phyloP scores from a whole-genome alignment of 2,888 invertebrate species.

The Euphydryas editha region DNA sequence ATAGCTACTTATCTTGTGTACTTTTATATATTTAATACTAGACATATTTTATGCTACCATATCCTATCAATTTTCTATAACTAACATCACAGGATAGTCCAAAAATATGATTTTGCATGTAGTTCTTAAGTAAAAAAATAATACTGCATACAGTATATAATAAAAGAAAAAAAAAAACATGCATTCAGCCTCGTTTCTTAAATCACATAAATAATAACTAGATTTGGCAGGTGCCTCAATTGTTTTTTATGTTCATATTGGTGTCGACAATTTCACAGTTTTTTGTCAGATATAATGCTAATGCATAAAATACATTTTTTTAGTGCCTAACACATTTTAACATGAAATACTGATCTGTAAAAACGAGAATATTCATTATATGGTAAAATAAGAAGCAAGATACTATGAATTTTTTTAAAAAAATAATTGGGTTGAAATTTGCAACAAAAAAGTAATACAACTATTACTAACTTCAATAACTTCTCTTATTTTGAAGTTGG shows the following conservation, averaged over 20 bases:
- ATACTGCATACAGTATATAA: slow-evolving; percentile 30
- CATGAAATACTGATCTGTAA: no score
- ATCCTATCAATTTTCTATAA: slow-evolving; percentile 29
- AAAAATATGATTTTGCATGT: slow-evolving; percentile 27
- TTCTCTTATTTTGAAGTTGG: not conserved
- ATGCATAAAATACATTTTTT: no score
- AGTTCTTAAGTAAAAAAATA: slow-evolving; percentile 22
- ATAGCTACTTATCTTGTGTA: not conserved
- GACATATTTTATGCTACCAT: slow-evolving; percentile 20
- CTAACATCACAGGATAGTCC: slow-evolving; percentile 40
- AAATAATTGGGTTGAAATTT: no score
- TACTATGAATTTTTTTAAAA: no score
- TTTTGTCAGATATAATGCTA: not conserved
- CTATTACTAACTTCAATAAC: no score
- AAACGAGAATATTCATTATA: no score
- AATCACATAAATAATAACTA: not conserved
- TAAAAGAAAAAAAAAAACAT: slow-evolving; percentile 28
- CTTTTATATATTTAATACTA: not conserved
- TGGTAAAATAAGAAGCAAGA: no score
- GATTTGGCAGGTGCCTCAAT: not conserved
- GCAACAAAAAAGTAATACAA: no score
- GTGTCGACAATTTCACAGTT: no score
- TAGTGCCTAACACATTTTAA: no score
- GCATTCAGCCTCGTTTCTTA: slow-evolving; percentile 18
- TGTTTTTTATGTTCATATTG: not conserved